These are phyloP conservation scores for Apodemia hepburni DNA, from an alignment of 2,888 invertebrate species.

Conservation along the genomic window DNA sequence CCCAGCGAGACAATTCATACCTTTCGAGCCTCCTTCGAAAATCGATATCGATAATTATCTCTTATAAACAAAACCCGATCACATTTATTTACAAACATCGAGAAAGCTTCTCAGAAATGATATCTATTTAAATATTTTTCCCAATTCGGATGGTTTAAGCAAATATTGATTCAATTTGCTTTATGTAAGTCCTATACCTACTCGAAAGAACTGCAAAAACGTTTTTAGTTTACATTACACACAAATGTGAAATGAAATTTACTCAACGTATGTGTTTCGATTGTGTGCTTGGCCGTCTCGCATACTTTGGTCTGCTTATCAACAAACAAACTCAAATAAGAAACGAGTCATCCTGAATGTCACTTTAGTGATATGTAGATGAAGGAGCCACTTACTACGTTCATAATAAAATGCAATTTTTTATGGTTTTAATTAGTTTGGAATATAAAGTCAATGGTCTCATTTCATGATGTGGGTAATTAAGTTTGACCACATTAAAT, in stretches of 20 bases:
- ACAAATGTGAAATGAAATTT: neutral
- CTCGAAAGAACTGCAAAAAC: neutral
- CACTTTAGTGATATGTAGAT: neutral
- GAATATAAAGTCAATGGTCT: too few species aligned
- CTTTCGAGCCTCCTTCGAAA: too few species aligned
- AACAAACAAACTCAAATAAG: constrained; percentile 4
- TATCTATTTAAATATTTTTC: neutral
- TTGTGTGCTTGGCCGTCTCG: neutral
- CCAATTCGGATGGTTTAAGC: neutral
- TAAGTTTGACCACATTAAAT: too few species aligned
- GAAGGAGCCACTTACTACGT: neutral
- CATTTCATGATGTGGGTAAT: too few species aligned
- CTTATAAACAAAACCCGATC: too few species aligned
- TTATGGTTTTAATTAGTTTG: too few species aligned
- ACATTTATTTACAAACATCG: too few species aligned
- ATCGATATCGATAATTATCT: too few species aligned
- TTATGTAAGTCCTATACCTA: neutral
- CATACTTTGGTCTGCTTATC: constrained; percentile 1
- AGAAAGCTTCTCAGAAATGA: too few species aligned
- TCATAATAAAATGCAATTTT: neutral
- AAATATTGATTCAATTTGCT: constrained; percentile 2
- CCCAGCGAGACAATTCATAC: too few species aligned
- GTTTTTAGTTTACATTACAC: neutral
- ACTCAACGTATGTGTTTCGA: neutral
- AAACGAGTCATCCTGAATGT: neutral